Base-by-base conservation (phyloP, 2,888 invertebrate genomes). In the Glyphotaelius pellucidus region DNA sequence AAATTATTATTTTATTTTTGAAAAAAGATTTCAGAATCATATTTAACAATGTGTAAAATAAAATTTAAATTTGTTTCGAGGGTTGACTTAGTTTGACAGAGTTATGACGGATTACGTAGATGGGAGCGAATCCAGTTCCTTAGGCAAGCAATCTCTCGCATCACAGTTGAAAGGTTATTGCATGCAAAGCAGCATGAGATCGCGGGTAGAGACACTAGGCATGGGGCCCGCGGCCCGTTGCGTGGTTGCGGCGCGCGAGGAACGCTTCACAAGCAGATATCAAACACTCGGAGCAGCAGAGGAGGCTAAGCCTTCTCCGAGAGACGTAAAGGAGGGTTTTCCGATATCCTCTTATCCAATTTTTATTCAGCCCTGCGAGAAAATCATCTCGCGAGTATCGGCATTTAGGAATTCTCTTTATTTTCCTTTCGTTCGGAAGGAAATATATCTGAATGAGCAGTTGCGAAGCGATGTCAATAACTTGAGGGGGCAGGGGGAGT, bases 301-400 rank as follows among this genome's bases (percentile, higher is more conserved):
- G 5, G 38, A 67, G 12, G 14, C 52, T 67, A 91, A 85, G 89
- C 91, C 85, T 89, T 89, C 88, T 80, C 52, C 79, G 25, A 90
- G 38, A 89, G 52, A 90, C 90, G 79, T 38, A 91, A 90, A 86
- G n/a, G 83, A 52, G 91, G 80, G 47, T 91, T 91, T 67, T 80
- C 87, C 86, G 81, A 92, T 92, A 92, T 90, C 91, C 90, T 86
- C 92, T 91, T 91, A 92, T 91, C 87, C 91, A 91, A 91, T 92
- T 92, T 91, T 92, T 92, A 91, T 92, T 92, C 90, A 85, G 85
- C 32, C 67, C 67, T 47, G 86, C 30, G 80, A 90, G 87, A 90
- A 91, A 90, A 92, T 91, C 84, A 91, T 91, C 91, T 91, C 89
- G 90, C 80, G 79, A 91, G 92, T 85, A 92, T 92, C 88, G 89